Percentiles rank a stretch among this genome's conserved stretches.
phyloP scores from a whole-genome alignment of 1,140 invertebrate species.

The Nilaparvata lugens region DNA sequence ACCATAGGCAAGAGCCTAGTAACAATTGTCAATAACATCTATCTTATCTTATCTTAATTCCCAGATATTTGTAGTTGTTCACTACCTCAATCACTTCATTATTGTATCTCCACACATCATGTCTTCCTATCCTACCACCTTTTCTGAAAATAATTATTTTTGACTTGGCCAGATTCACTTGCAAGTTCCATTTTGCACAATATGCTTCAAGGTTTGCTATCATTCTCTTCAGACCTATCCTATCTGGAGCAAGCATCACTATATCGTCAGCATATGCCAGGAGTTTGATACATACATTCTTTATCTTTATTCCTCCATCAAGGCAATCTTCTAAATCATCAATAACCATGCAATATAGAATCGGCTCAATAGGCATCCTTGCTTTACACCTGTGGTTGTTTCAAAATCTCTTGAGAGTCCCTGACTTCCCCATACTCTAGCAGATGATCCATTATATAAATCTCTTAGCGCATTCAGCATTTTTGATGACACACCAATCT shows the following conservation, averaged over 20 bases:
- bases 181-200: not conserved
- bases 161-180: slow-evolving; percentile 1
- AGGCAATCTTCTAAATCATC: not conserved
- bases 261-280: not conserved
- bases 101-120: not conserved
- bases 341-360: not conserved
- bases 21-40: too few relatives aligned
- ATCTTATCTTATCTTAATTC: too few relatives aligned
- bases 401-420: not conserved
- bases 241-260: not conserved
- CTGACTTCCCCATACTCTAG: not conserved
- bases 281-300: not conserved
- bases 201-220: not conserved
- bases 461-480: not conserved
- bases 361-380: not conserved
- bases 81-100: not conserved
- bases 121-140: not conserved
- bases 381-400: slow-evolving; percentile 1
- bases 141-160: slow-evolving; percentile 4
- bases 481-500: not conserved
- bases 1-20: too few relatives aligned
- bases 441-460: not conserved
- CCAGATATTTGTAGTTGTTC: not conserved
- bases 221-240: not conserved
- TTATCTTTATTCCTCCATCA: not conserved